A percentile compares a stretch with the other conserved stretches of the same genome.
phyloP scores from a whole-genome alignment of 2,888 invertebrate genomes.

The Campaea margaritaria region DNA sequence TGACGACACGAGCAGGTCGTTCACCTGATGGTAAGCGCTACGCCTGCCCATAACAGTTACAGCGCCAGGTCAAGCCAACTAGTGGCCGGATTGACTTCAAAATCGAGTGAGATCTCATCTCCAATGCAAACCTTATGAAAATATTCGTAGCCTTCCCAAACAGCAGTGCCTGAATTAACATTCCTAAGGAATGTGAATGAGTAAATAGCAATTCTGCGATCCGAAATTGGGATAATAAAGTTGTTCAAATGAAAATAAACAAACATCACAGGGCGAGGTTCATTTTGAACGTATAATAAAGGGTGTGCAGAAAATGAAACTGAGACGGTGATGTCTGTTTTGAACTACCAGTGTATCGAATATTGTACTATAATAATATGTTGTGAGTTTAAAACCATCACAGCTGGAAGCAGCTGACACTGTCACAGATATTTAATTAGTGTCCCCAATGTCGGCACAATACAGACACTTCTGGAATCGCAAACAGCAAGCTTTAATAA shows the following conservation, averaged over 20 bases:
- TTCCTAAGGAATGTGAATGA: constrained; percentile 27
- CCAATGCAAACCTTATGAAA: constrained; percentile 25
- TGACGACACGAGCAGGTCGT: too few species aligned
- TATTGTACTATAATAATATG: too few species aligned
- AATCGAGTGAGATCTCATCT: not conserved
- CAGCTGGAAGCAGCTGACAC: too few species aligned
- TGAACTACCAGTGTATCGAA: not conserved
- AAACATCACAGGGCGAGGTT: constrained; percentile 1
- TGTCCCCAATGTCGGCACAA: constrained; percentile 24
- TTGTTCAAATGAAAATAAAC: constrained; percentile 29
- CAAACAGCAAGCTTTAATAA: too few species aligned
- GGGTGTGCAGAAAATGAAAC: constrained; percentile 13
- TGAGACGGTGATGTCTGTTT: constrained; percentile 5
- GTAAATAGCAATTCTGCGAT: constrained; percentile 30
- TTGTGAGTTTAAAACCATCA: too few species aligned
- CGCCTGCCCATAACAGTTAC: too few species aligned
- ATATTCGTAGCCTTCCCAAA: constrained; percentile 25
- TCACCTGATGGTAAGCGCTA: too few species aligned
- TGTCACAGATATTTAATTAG: constrained; percentile 60
- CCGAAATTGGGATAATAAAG: constrained; percentile 28
- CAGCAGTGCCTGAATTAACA: constrained; percentile 23
- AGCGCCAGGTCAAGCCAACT: not conserved
- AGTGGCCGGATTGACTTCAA: not conserved
- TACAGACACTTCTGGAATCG: too few species aligned
- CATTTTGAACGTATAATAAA: not conserved